phyloP scores from a whole-genome alignment of 2,113 vertebrate species.

The Mobula birostris region DNA sequence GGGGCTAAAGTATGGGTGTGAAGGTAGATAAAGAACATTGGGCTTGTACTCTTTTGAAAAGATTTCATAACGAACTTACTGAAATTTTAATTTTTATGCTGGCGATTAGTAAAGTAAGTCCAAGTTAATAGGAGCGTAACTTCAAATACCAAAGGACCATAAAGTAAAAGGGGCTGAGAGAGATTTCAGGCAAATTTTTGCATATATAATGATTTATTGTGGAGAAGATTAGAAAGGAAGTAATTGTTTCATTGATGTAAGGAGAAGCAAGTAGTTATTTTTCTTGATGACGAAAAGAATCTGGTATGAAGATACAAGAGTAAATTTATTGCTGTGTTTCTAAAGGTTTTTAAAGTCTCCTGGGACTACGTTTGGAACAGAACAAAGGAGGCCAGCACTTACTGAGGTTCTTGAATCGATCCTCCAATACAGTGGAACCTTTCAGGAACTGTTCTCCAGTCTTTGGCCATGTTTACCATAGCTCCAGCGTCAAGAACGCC shows the following conservation, averaged over 20 bases:
- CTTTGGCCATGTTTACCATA: conserved; percentile 95
- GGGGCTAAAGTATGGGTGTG: too few species aligned
- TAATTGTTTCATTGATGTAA: background rate
- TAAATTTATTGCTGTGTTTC: background rate
- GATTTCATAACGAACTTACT: too few species aligned
- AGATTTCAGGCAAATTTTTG: background rate
- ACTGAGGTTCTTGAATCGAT: conserved; percentile 82
- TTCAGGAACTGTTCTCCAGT: conserved; percentile 93
- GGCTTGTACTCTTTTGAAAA: too few species aligned
- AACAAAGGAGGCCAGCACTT: conserved; percentile 51
- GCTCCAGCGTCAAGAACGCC: conserved; percentile 91
- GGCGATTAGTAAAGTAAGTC: background rate
- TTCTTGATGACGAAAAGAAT: background rate
- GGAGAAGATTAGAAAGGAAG: background rate
- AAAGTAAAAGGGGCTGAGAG: background rate
- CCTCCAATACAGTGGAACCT: conserved; percentile 94
- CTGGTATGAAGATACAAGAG: background rate
- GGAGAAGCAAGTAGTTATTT: background rate
- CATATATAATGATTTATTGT: background rate
- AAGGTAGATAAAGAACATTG: too few species aligned
- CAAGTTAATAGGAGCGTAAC: background rate
- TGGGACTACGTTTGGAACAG: background rate
- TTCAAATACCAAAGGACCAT: background rate
- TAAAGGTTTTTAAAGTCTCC: background rate
- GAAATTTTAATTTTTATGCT: too few species aligned